Conservation (phyloP, 2,888 invertebrate species). For the Thymelicus sylvestris region DNA sequence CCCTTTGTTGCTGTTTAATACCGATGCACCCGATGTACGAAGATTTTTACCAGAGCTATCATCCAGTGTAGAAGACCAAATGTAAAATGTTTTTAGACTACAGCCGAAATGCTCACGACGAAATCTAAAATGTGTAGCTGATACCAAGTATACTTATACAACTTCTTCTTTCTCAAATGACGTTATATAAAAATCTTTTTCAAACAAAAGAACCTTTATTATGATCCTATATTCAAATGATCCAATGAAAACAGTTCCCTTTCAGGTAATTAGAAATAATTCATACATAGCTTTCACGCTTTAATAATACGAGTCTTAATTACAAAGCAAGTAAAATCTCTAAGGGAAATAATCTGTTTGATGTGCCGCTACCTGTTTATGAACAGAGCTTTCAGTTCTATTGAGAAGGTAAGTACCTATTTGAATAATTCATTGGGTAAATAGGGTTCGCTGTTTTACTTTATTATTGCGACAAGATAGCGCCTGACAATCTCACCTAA, state of each 20-base stretch:
- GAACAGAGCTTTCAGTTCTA: slow-evolving; percentile 19
- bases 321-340: slow-evolving; percentile 46
- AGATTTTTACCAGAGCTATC: too few species aligned
- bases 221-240: not conserved
- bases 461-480: slow-evolving; percentile 23
- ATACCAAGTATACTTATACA: too few species aligned
- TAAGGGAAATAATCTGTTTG: slow-evolving; percentile 42
- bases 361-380: slow-evolving; percentile 25
- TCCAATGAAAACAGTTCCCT: slow-evolving; percentile 24
- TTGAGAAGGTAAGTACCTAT: slow-evolving; percentile 9
- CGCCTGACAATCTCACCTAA: slow-evolving; percentile 1
- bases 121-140: too few species aligned
- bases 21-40: too few species aligned
- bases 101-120: too few species aligned
- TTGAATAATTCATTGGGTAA: slow-evolving; percentile 42
- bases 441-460: slow-evolving; percentile 20
- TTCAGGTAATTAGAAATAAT: slow-evolving; percentile 18
- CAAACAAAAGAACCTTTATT: not conserved
- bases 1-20: too few species aligned
- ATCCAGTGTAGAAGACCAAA: too few species aligned
- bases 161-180: too few species aligned
- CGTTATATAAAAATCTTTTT: too few species aligned
- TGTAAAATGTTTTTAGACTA: too few species aligned
- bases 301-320: slow-evolving; percentile 45
- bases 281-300: slow-evolving; percentile 19